These are phyloP conservation scores for Nomada fucata DNA, from an alignment of 2,888 invertebrate genomes.

Conservation along the genomic window DNA sequence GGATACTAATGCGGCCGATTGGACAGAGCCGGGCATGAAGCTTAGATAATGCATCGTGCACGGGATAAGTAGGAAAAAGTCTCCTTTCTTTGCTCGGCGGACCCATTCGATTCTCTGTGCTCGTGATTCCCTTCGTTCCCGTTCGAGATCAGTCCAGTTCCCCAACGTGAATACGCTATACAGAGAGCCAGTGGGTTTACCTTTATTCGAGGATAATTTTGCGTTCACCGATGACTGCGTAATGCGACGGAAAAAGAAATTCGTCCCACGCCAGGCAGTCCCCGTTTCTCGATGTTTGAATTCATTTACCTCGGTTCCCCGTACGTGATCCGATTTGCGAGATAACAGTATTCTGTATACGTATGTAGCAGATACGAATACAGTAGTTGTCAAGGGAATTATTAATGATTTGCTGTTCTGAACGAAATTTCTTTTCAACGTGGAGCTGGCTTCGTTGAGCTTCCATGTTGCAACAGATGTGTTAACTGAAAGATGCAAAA, in stretches of 20 bases:
- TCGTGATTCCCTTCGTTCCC: slow-evolving; percentile 3
- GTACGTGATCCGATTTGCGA: too few species aligned
- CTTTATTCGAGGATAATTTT: slow-evolving; percentile 2
- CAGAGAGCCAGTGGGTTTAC: neutral
- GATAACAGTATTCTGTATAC: too few species aligned
- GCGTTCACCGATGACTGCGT: neutral
- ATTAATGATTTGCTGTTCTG: too few species aligned
- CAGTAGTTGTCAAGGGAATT: too few species aligned
- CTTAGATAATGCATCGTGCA: slow-evolving; percentile 34
- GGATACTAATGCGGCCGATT: slow-evolving; percentile 25
- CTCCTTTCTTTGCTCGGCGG: slow-evolving; percentile 1
- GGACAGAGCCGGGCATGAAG: slow-evolving; percentile 22
- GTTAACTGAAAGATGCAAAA: too few species aligned
- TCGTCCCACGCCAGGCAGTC: too few species aligned
- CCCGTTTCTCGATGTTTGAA: too few species aligned
- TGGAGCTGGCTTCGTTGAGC: too few species aligned
- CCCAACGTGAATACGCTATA: slow-evolving; percentile 2
- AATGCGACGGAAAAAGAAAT: neutral
- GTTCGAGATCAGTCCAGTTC: slow-evolving; percentile 8
- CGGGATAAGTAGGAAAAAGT: slow-evolving; percentile 21
- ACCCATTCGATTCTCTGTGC: slow-evolving; percentile 27
- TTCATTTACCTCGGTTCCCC: too few species aligned
- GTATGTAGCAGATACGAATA: too few species aligned
- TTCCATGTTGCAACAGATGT: too few species aligned
- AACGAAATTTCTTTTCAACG: too few species aligned